phyloP scores from a whole-genome alignment of 1,140 invertebrate genomes.

The Chironomus striatipennis region DNA sequence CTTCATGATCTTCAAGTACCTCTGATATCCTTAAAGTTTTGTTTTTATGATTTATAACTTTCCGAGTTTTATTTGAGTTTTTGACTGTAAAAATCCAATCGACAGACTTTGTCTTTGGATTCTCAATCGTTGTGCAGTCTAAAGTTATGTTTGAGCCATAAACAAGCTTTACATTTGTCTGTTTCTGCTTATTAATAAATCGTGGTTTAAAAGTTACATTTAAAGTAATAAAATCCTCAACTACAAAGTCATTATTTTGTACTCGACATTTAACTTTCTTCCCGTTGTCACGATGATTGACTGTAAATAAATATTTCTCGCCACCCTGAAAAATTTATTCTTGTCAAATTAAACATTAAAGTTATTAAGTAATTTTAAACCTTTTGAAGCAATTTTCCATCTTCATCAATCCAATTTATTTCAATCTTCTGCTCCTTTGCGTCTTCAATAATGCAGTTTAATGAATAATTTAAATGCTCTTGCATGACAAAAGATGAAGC shows the following conservation, averaged over 20 bases:
- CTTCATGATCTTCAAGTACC: not conserved
- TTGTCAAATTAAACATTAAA: not conserved
- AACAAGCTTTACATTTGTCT: not conserved
- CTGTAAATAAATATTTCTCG: not conserved
- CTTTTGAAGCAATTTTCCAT: not conserved
- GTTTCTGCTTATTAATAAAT: not conserved
- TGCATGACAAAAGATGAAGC: not conserved
- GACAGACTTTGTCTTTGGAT: not conserved
- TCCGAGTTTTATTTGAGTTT: not conserved
- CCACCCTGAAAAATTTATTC: not conserved
- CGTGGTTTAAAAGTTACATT: not conserved
- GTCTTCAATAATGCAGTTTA: not conserved
- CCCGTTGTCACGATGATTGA: not conserved
- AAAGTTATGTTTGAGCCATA: not conserved
- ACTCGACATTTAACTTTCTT: not conserved
- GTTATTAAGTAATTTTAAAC: not conserved
- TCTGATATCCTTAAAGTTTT: not conserved
- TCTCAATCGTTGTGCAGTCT: not conserved
- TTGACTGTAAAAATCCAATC: not conserved
- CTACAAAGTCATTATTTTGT: not conserved
- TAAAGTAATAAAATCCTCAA: not conserved
- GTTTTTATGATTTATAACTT: not conserved
- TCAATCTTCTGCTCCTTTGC: not conserved
- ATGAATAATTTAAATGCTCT: not conserved
- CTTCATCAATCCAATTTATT: not conserved